Percentiles rank a stretch among this genome's conserved stretches.
These are phyloP conservation scores for Sphecodes monilicornis DNA, from an alignment of 2,888 invertebrate species.

Conservation along the genomic window DNA sequence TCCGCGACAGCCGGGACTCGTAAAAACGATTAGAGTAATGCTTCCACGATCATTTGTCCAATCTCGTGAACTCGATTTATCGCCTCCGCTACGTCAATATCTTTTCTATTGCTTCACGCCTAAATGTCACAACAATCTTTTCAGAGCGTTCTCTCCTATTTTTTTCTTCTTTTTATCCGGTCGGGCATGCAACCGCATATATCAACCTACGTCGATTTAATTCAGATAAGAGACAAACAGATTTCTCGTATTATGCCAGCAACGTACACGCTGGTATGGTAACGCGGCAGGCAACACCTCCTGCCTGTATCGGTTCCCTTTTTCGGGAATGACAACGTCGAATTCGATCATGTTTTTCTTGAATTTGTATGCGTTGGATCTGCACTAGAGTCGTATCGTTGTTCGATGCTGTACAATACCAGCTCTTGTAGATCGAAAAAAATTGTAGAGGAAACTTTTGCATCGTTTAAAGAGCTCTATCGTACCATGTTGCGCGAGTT, in stretches of 20 bases:
- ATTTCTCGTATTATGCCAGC: constrained; percentile 38
- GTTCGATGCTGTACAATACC: background rate
- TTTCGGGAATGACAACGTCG: background rate
- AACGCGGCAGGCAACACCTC: background rate
- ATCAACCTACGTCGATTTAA: constrained; percentile 38
- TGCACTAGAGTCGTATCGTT: no score
- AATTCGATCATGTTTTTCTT: background rate
- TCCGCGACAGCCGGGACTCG: constrained; percentile 1
- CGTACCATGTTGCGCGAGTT: no score
- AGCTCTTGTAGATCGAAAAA: no score
- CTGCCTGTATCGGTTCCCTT: background rate
- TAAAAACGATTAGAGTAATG: constrained; percentile 43
- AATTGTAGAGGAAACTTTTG: no score
- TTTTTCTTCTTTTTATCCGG: background rate
- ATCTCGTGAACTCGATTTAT: constrained; percentile 54
- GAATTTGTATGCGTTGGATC: background rate
- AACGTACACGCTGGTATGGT: background rate
- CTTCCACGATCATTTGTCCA: constrained; percentile 46
- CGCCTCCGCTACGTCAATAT: constrained; percentile 23
- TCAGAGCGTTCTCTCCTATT: background rate
- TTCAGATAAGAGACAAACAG: constrained; percentile 29
- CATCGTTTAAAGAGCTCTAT: no score
- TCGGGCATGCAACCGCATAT: constrained; percentile 9
- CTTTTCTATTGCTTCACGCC: constrained; percentile 53
- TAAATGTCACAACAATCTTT: constrained; percentile 53